phyloP scores from a whole-genome alignment of 2,888 invertebrate species.

The Drosophila mimica region DNA sequence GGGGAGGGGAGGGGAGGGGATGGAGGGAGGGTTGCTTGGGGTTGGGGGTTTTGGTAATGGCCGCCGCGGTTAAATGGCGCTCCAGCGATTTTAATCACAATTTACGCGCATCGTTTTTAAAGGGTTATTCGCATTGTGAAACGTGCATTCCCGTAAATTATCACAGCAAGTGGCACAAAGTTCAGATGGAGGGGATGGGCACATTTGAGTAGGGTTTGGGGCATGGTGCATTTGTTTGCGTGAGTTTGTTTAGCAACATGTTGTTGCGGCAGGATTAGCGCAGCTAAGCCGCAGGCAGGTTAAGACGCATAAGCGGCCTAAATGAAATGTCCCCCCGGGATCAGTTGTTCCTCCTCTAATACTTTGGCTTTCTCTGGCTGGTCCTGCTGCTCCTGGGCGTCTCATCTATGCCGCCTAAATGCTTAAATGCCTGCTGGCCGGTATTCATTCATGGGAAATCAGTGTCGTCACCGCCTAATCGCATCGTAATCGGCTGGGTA shows the following conservation, averaged over 20 bases:
- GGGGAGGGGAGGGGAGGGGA: background rate
- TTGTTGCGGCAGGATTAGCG: slow-evolving; percentile 76
- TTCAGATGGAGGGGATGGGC: no score
- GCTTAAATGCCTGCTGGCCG: slow-evolving; percentile 4
- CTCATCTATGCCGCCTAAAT: slow-evolving; percentile 1
- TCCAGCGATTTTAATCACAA: slow-evolving; percentile 80
- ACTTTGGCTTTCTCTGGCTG: background rate
- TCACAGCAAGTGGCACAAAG: slow-evolving; percentile 43
- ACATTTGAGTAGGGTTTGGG: background rate
- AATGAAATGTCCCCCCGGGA: slow-evolving; percentile 39
- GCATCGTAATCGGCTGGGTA: slow-evolving; percentile 70
- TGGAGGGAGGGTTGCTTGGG: background rate
- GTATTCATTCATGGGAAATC: slow-evolving; percentile 68
- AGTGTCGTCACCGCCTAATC: slow-evolving; percentile 48
- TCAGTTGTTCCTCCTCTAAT: background rate
- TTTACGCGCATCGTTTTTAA: slow-evolving; percentile 63
- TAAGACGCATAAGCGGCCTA: slow-evolving; percentile 49
- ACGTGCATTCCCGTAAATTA: slow-evolving; percentile 60
- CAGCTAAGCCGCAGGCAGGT: slow-evolving; percentile 49
- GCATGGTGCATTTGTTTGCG: background rate
- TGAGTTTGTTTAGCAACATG: slow-evolving; percentile 43
- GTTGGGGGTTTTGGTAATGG: slow-evolving; percentile 61
- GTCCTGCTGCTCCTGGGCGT: background rate
- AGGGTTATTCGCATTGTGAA: slow-evolving; percentile 49
- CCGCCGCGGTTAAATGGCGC: slow-evolving; percentile 81